Evolutionary conservation across 2,113 vertebrate species (phyloP), one percentile per base, ranked within the genome.

Genomic region (Thoracochromis brauschi): DNA sequence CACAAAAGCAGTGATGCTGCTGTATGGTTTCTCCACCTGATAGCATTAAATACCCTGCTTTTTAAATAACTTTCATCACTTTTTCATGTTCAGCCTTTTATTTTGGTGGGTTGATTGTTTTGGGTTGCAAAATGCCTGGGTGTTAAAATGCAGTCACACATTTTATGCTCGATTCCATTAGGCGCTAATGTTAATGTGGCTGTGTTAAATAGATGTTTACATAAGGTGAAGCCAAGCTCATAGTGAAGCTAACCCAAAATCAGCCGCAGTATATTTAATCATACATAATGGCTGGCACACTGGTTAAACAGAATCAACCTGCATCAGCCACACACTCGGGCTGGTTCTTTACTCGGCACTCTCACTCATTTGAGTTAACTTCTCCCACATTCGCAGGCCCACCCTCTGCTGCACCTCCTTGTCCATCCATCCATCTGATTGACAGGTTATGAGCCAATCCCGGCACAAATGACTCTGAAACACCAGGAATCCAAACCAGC

Each of bases 361-460:
- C 54, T 85, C 90, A 26, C n/a, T 89, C 86, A 80, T 85, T 55
- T 24, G 19, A 63, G 21, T 45, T 17, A n/a, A 78, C 85, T 78
- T 60, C 65, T 24, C 80, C 63, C 10, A 19, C 63, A 53, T 82
- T 58, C 80, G 58, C 78, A 55, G 73, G 53, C 86, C 90, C 81
- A 85, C 85, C 90, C 88, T 88, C 87, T 71, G 45, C 82, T 85
- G 14, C 81, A 24, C 85, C 19, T 40, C 42, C 82, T 80, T 89
- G 80, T 89, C 87, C 87, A 92, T 93, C 93, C 93, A 96, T 95
- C 93, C 93, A 93, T 94, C 93, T 89, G 94, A 95, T 94, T 95
- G 95, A 94, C 95, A 94, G 90, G 90, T 95, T 95, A 95, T 95
- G 94, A 95, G 91, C 94, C 95, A 94, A 95, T 94, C 93, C 88